Evolutionary conservation across 2,113 vertebrate genomes (phyloP).

Genomic region (Hippoglossus stenolepis): DNA sequence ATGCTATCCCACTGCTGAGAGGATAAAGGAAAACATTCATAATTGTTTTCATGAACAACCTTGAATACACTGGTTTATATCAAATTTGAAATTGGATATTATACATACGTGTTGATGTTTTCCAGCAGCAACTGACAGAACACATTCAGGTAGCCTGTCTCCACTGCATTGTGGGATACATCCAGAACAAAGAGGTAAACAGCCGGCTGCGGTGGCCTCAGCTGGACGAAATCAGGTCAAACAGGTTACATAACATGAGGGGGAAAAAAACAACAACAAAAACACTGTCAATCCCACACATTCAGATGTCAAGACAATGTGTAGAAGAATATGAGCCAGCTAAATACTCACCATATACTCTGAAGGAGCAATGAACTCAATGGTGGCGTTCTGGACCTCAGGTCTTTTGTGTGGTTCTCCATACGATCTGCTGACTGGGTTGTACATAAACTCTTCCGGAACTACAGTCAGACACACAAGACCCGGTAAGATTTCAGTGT

Average conservation of each 20-base stretch:
- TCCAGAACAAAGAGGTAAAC: conserved; percentile 97
- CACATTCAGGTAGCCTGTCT: conserved; percentile 94
- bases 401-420: conserved; percentile 96
- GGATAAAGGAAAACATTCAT: neutral
- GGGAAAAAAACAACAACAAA: neutral
- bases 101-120: conserved; percentile 93
- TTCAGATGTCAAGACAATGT: neutral
- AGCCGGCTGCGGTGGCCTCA: conserved; percentile 95
- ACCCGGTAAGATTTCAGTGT: neutral
- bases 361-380: conserved; percentile 98
- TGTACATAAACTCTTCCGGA: conserved; percentile 98
- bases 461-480: conserved; percentile 79
- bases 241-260: neutral
- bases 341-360: conserved; percentile 92
- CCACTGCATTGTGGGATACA: conserved; percentile 95
- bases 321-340: neutral
- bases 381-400: conserved; percentile 95
- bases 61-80: neutral
- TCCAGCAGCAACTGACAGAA: conserved; percentile 94
- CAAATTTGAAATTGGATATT: conserved; percentile 1
- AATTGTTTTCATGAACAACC: too few species aligned
- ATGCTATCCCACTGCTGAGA: neutral
- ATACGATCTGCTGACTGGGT: conserved; percentile 95
- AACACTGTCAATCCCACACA: neutral
- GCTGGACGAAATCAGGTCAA: conserved; percentile 70